Percentiles rank a stretch among this genome's conserved stretches.
Conservation (phyloP, 2,797 vertebrate species). For the Sternarchorhynchus goeldii region DNA sequence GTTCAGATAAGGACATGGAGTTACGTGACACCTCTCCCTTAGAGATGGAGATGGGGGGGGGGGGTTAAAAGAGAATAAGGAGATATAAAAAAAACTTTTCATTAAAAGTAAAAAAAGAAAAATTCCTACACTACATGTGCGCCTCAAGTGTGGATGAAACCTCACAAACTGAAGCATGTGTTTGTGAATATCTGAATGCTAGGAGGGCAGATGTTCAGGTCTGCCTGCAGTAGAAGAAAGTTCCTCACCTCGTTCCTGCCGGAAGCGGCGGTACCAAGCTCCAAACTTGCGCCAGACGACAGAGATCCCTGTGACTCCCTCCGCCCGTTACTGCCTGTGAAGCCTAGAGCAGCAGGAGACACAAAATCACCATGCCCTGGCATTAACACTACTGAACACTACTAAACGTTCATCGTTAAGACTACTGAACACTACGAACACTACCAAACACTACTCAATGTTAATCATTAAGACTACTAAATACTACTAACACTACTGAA, state of each 20-base stretch:
- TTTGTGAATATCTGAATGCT: neutral
- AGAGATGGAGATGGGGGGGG: constrained; percentile 1
- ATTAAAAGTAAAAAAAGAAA: neutral
- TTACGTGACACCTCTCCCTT: constrained; percentile 82
- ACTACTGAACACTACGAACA: too few relatives aligned
- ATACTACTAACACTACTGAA: too few relatives aligned
- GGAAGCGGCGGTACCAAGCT: constrained; percentile 82
- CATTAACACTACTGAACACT: constrained; percentile 11
- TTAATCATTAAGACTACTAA: too few relatives aligned
- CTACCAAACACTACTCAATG: too few relatives aligned
- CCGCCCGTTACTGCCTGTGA: constrained; percentile 85
- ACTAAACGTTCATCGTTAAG: too few relatives aligned
- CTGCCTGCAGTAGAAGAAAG: neutral
- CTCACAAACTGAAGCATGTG: too few relatives aligned
- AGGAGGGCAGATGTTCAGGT: too few relatives aligned
- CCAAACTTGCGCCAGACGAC: constrained; percentile 94
- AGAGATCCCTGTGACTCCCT: constrained; percentile 93
- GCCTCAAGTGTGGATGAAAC: too few relatives aligned
- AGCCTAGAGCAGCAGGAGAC: constrained; percentile 70
- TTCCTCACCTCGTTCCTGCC: constrained; percentile 78
- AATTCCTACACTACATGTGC: neutral
- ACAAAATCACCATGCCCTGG: constrained; percentile 3
- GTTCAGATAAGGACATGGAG: constrained; percentile 73
- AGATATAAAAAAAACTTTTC: neutral
- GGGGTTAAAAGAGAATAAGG: neutral